Percentiles rank a stretch among this genome's conserved stretches.
These are phyloP conservation scores for Brassicogethes aeneus DNA, from an alignment of 2,888 invertebrate genomes.

Conservation along the genomic window DNA sequence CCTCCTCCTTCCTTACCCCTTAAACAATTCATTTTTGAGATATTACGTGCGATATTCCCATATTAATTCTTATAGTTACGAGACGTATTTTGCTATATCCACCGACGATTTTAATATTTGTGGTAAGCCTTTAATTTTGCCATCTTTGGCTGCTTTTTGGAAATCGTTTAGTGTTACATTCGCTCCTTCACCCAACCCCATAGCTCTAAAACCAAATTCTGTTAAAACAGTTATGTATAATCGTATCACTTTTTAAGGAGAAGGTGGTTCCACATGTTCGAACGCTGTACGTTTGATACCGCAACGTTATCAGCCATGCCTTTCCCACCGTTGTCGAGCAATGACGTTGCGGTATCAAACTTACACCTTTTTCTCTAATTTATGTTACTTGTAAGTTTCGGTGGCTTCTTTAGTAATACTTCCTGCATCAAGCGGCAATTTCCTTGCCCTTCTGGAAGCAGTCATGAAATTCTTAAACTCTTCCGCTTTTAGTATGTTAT, in stretches of 20 bases:
- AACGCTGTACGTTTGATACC: too few species aligned
- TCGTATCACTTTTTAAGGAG: too few species aligned
- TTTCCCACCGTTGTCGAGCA: too few species aligned
- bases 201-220: background rate
- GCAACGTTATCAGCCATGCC: too few species aligned
- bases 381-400: conserved; percentile 29
- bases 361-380: too few species aligned
- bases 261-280: too few species aligned
- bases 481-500: conserved; percentile 44
- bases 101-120: background rate
- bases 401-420: conserved; percentile 48
- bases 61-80: too few species aligned
- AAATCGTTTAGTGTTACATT: background rate
- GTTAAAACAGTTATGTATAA: too few species aligned
- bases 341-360: too few species aligned
- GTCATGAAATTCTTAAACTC: conserved; percentile 53
- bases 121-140: background rate
- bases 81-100: background rate
- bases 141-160: background rate
- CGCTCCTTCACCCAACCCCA: background rate
- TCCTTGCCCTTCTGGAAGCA: conserved; percentile 46
- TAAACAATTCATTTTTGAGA: too few species aligned
- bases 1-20: too few species aligned
- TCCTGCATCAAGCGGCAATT: conserved; percentile 45
- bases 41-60: too few species aligned